Evolutionary conservation across 1,140 invertebrate genomes (phyloP), one percentile per base, ranked within the genome.

Genomic region (Danaus plexippus): DNA sequence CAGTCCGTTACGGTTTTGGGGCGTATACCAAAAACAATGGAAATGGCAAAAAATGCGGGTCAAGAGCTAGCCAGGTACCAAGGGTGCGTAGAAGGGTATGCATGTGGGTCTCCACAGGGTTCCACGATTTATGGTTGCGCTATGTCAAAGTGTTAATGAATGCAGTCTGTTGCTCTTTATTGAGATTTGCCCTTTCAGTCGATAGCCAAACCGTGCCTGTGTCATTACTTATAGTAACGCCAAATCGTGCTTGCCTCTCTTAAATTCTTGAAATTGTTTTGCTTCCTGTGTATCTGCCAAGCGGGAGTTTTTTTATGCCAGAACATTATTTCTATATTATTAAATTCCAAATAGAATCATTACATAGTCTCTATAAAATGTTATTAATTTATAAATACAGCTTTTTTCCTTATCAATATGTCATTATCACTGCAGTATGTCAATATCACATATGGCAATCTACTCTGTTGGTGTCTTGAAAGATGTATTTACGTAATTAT

Each of bases 61-160:
- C 47, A 52, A 52, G 66, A 63, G 54, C 66, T 73, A 75, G 77
- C 66, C 73, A 75, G 77, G 78, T 76, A 81, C 54, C 59, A 63
- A 67, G 73, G 71, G 70, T 68, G 64, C 52, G 61, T 64, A 47
- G 65, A 64, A 67, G 71, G 71, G 75, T 67, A 73, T 68, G 71
- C 73, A 73, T 75, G 69, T 67, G 79, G 79, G 75, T 66, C 82
- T 69, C 79, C 69, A 69, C 74, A 71, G 79, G 76, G 77, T 68
- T 71, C 73, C 77, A 79, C 74, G 81, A 86, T 86, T 86, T 86
- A 86, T 84, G 80, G 84, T 84, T 80, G 67, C 75, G 69, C 75
- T 80, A 75, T 81, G 83, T 86, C 80, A 86, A 77, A 79, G 83
- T 80, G 77, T 76, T 86, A 86, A 86, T 84, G 83, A 84, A 81